phyloP scores from a whole-genome alignment of 2,113 vertebrate genomes.

The Podarcis raffonei region DNA sequence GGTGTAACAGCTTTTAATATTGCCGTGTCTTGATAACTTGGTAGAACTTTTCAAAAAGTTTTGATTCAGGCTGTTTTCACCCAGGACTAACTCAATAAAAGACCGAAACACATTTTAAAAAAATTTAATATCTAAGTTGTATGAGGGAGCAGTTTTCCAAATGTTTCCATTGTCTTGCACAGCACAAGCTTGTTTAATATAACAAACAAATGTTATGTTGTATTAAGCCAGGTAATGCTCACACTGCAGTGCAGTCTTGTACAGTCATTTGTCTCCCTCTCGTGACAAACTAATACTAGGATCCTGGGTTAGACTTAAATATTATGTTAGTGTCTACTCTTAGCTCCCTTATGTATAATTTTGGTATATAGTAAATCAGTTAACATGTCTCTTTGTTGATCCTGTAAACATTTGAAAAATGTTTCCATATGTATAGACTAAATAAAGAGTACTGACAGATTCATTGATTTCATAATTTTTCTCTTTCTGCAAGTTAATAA shows the following conservation, averaged over 20 bases:
- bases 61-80: neutral
- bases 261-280: slow-evolving; percentile 63
- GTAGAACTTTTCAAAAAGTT: neutral
- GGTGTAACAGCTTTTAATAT: neutral
- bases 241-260: slow-evolving; percentile 2
- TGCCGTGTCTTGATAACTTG: neutral
- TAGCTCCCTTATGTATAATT: neutral
- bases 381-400: neutral
- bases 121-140: neutral
- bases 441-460: slow-evolving; percentile 7
- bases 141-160: neutral
- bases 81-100: neutral
- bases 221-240: neutral
- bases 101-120: neutral
- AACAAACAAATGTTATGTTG: neutral
- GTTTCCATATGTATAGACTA: neutral
- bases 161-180: neutral
- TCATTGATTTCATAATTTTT: slow-evolving; percentile 17
- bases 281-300: slow-evolving; percentile 38
- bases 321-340: neutral
- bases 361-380: neutral
- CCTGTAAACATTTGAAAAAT: neutral
- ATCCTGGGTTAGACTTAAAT: neutral
- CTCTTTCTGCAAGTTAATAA: slow-evolving; percentile 5
- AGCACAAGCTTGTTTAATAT: neutral